Conservation (phyloP, 2,797 vertebrate species). For the Rhadinocentrus ornatus region DNA sequence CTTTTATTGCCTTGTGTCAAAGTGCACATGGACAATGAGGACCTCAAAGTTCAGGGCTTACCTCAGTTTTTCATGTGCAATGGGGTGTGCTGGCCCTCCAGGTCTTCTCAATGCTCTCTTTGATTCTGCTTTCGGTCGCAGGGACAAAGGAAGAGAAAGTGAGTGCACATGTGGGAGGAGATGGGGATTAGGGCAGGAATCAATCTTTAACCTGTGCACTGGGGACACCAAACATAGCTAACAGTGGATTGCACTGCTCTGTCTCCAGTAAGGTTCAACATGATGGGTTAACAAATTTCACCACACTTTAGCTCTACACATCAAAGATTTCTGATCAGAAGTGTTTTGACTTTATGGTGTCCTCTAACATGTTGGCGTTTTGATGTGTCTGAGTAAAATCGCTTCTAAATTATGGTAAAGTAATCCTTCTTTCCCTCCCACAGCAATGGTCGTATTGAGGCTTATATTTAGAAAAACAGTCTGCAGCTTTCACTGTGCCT, state of each 20-base stretch:
- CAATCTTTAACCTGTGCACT: constrained; percentile 76
- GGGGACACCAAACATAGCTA: constrained; percentile 58
- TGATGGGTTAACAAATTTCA: constrained; percentile 34
- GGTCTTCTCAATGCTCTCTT: constrained; percentile 71
- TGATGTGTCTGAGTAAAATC: neutral
- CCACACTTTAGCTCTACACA: constrained; percentile 25
- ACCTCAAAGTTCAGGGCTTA: constrained; percentile 73
- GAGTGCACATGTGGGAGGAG: constrained; percentile 68
- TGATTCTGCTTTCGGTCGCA: constrained; percentile 64
- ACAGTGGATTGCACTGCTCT: constrained; percentile 43
- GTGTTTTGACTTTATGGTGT: constrained; percentile 3
- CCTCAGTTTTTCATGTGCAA: constrained; percentile 77
- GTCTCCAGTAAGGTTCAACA: constrained; percentile 32
- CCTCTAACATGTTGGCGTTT: neutral
- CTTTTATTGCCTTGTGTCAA: constrained; percentile 75
- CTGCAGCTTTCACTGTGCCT: constrained; percentile 43
- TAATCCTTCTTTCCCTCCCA: neutral
- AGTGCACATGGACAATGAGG: constrained; percentile 72
- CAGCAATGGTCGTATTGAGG: neutral
- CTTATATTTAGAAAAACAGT: constrained; percentile 43
- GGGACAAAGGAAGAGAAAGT: constrained; percentile 67
- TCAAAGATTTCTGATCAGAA: constrained; percentile 1
- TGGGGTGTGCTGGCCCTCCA: constrained; percentile 76
- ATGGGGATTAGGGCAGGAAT: constrained; percentile 64
- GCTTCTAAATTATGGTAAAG: neutral